Base-by-base conservation (phyloP, 1,140 invertebrate genomes). In the Alviniconcha marisindica region DNA sequence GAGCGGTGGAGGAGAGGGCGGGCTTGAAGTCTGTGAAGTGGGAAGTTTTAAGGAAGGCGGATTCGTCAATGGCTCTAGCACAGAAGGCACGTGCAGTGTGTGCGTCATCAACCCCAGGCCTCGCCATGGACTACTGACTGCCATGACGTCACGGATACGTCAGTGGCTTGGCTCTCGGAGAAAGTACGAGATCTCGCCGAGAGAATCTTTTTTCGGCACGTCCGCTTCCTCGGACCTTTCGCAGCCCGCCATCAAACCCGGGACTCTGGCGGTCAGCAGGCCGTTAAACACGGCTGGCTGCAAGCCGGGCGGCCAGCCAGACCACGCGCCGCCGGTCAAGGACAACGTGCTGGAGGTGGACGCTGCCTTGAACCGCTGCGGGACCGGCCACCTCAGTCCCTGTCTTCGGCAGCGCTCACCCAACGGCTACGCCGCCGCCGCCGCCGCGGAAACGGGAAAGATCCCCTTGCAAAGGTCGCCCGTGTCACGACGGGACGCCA, bases 141-240 rank as follows among this genome's bases (percentile, higher is more conserved):
- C 63, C n/a, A 31, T 83, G 21, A 78, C 82, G 48, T 44, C 76
- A 24, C 56, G 82, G 15, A 66, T 83, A 60, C 82, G 82, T 40
- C 74, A 83, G 3, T 83, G 82, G 82, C 63, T 83, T 40, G 54
- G 77, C 24, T 69, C 82, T 3, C 76, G 77, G 5, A 60, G 82
- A 14, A 83, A 83, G 40, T 83, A 83, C 82, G 82, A 83, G 33
- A 83, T 79, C 31, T 79, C 82, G 0, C 82, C 82, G n/a, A 48
- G 56, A 42, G 82, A 83, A 10, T 48, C 44, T 12, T 80, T 66
- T 24, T 24, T 80, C 33, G 36, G 40, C 78, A 69, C 54, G 10
- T 42, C 56, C 4, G n/a, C 48, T 36, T 77, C 76, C 21, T 56
- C 76, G 7, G 48, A 24, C 15, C n/a, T n/a, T n/a, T n/a, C n/a